Evolutionary conservation across 2,113 vertebrate genomes (phyloP).

Genomic region (Mobula birostris): DNA sequence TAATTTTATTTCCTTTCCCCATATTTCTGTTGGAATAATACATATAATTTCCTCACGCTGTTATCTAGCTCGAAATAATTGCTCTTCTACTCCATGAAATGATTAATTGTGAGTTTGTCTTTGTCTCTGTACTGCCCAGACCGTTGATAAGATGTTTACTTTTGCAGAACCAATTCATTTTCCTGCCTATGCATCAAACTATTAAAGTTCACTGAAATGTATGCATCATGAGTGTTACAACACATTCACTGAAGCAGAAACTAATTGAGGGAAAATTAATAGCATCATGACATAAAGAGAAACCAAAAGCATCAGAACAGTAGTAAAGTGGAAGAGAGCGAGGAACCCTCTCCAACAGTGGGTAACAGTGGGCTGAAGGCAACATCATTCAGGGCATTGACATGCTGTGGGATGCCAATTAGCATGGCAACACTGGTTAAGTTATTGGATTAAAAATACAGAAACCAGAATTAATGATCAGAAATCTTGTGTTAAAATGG

Average conservation of each 20-base stretch:
- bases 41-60: neutral
- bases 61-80: neutral
- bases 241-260: neutral
- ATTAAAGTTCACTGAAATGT: neutral
- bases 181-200: neutral
- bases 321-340: neutral
- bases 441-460: too few species aligned
- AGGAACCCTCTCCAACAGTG: neutral
- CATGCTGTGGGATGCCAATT: neutral
- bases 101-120: neutral
- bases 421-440: neutral
- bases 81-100: neutral
- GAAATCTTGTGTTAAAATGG: too few species aligned
- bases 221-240: neutral
- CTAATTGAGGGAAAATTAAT: neutral
- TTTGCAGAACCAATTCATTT: neutral
- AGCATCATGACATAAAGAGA: neutral
- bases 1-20: neutral
- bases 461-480: too few species aligned
- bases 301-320: neutral
- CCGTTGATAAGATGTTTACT: neutral
- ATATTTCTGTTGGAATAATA: neutral
- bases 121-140: neutral
- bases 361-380: neutral
- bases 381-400: neutral